Evolutionary conservation across 30 jellyfish, hydroid and myxozoan species (phyloP).

Genomic region (Turritopsis rubra): DNA sequence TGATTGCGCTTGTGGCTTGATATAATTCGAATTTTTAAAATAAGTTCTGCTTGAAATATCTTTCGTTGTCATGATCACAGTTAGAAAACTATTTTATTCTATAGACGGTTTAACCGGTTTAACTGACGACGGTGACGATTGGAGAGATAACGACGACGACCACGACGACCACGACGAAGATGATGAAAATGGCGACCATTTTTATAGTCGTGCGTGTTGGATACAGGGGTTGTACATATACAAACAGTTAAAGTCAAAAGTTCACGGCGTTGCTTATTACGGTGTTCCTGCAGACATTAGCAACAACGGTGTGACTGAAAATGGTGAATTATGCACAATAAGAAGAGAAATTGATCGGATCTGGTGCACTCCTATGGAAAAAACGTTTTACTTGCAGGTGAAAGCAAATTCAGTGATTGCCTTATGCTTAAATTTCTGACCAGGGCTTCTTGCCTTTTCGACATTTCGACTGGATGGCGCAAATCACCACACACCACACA

Average conservation of each 20-base stretch:
- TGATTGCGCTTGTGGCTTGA: too few species aligned
- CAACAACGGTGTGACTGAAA: background rate
- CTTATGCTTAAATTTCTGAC: too few species aligned
- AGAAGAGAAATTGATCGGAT: background rate
- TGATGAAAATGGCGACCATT: background rate
- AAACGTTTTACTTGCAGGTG: slow-evolving; percentile 16
- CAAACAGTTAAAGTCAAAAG: background rate
- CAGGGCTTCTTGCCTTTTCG: too few species aligned
- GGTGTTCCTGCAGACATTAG: background rate
- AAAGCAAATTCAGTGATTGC: too few species aligned
- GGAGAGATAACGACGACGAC: background rate
- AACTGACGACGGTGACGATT: too few species aligned
- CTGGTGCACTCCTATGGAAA: background rate
- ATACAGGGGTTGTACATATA: background rate
- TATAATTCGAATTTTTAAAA: background rate
- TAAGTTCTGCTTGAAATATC: background rate
- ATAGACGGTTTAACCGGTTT: background rate
- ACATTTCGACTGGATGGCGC: too few species aligned
- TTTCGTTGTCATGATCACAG: too few species aligned
- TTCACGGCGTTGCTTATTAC: background rate
- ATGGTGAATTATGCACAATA: background rate
- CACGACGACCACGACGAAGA: background rate
- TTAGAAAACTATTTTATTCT: too few species aligned
- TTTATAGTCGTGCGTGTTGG: slow-evolving; percentile 4
- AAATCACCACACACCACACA: too few species aligned